Percentiles rank a stretch among this genome's conserved stretches.
Evolutionary conservation across 2,888 invertebrate species (phyloP).

Genomic region (Sinodicranocentrus sp.): DNA sequence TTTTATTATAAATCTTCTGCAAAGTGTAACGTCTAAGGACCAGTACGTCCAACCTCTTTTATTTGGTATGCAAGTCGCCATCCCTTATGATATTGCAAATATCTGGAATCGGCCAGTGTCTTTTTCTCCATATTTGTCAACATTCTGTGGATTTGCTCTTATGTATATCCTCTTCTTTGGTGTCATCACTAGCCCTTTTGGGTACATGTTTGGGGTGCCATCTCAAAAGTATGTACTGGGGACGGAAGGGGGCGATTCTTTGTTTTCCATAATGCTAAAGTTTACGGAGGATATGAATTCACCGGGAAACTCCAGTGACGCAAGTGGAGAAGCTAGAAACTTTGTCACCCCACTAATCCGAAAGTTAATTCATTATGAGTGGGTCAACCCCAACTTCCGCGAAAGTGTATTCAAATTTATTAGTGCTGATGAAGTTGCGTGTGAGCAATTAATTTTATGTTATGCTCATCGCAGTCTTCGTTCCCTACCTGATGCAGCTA

Average conservation of each 20-base stretch:
- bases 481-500: constrained; percentile 19
- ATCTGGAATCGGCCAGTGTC: constrained; percentile 73
- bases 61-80: constrained; percentile 73
- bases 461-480: constrained; percentile 47
- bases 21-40: constrained; percentile 53
- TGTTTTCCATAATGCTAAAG: constrained; percentile 29
- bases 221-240: constrained; percentile 76
- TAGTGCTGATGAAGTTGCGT: constrained; percentile 2
- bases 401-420: constrained; percentile 44
- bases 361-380: constrained; percentile 33
- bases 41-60: constrained; percentile 74
- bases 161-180: constrained; percentile 73
- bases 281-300: constrained; percentile 29
- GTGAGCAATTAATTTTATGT: constrained; percentile 59
- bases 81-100: constrained; percentile 75
- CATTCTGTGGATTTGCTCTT: constrained; percentile 62
- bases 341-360: constrained; percentile 25
- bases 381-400: constrained; percentile 47
- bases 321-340: constrained; percentile 14
- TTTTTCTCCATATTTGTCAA: constrained; percentile 62
- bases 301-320: neutral
- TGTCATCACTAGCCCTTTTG: constrained; percentile 74
- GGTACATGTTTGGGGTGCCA: constrained; percentile 76
- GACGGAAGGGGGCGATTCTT: constrained; percentile 28
- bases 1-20: neutral